Base-by-base conservation (phyloP, 2,888 invertebrate genomes). In the Drosophila borborema region DNA sequence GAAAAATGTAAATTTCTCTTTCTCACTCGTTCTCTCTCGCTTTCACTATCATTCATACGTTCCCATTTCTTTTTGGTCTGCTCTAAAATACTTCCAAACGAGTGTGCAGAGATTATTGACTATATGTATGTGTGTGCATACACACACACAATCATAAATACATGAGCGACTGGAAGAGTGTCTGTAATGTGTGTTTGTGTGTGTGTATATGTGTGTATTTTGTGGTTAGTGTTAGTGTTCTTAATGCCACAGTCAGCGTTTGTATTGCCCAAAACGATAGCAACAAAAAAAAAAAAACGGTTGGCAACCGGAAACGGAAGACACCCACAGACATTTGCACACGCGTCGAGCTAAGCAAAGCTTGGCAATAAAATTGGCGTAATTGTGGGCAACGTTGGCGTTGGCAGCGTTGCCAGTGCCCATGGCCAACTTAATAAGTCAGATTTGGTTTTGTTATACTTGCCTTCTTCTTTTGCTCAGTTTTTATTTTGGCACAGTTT, bases 271-370 rank as follows among this genome's bases (percentile, higher is more conserved):
- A 20, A 34, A 48, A 46, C 59, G 23, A 40, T 45, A 46, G 16
- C 41, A 40, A 31, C 48, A 31, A 18, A 40, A 20, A 20, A 36
- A 31, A 18, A 40, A 20, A 20, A 36, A 63, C 48, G 12, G 53
- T 45, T 68, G 59, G 56, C 68, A 68, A 66, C 48, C 61, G 71
- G 70, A 81, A 78, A 64, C 78, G 70, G 67, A 71, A 77, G 68
- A 68, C 62, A 2, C 38, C 40, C 62, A 41, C 64, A 49, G 38
- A 63, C 51, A 46, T 12, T 45, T 20, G 20, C 53, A 58, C 64
- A 60, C 59, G 51, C 36, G 18, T 31, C 49, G n/a, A 51, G 45
- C 43, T n/a, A 46, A 48, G 23, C 56, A 64, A 69, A 72, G 12
- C 51, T 68, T 66, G 28, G 54, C 55, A 41, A 38, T 60, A 60